Conservation (phyloP, 92 coral and sea anemone species). For the Zoanthus gigantus region DNA sequence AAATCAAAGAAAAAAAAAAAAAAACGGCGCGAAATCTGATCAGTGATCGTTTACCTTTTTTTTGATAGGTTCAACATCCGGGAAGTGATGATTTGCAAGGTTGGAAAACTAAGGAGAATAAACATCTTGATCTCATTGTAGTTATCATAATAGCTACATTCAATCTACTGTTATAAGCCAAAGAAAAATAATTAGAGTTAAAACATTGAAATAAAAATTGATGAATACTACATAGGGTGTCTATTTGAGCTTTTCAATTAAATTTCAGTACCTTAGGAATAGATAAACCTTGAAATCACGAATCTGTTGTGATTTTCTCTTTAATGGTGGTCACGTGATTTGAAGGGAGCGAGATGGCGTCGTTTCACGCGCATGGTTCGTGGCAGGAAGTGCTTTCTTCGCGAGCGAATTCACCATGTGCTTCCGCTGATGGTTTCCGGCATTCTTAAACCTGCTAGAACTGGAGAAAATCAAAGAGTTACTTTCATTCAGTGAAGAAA, state of each 20-base stretch:
- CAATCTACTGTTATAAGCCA: neutral
- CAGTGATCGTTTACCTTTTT: neutral
- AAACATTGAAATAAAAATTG: neutral
- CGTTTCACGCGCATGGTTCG: constrained; percentile 74
- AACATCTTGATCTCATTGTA: neutral
- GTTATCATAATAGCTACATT: neutral
- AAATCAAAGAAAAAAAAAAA: too few relatives aligned
- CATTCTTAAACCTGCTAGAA: constrained; percentile 61
- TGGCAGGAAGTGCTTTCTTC: constrained; percentile 85
- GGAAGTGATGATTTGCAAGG: neutral
- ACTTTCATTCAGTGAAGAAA: constrained; percentile 4
- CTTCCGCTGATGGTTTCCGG: constrained; percentile 97
- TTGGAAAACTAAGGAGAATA: constrained; percentile 29
- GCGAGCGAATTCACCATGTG: constrained; percentile 85
- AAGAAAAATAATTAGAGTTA: neutral
- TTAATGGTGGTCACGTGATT: constrained; percentile 54
- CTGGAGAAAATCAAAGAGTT: constrained; percentile 54
- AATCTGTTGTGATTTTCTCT: constrained; percentile 2
- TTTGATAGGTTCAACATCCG: constrained; percentile 13
- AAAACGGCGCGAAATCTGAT: constrained; percentile 44
- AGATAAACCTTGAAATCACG: neutral
- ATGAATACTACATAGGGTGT: too few relatives aligned
- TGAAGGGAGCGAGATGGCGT: constrained; percentile 67
- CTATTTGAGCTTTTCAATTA: neutral
- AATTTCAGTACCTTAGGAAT: neutral